Evolutionary conservation across 2,113 vertebrate genomes (phyloP).

Genomic region (Serinus canaria): DNA sequence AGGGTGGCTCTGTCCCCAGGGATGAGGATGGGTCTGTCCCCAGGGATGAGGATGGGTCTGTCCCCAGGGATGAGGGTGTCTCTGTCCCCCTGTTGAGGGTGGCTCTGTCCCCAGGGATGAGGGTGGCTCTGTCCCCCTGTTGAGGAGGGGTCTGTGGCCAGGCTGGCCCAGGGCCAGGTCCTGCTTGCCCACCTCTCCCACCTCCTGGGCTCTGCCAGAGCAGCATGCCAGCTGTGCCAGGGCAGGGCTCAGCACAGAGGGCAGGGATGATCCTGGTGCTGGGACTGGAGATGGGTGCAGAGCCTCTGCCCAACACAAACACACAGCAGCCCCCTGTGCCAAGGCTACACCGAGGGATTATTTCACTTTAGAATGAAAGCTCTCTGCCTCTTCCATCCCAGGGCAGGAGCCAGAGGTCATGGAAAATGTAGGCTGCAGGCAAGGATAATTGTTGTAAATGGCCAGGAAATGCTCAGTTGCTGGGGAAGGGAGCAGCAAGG

Average conservation of each 20-base stretch:
- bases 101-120: neutral
- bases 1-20: neutral
- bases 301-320: neutral
- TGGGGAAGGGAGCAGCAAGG: neutral
- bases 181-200: neutral
- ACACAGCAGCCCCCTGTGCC: rapidly evolving
- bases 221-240: rapidly evolving
- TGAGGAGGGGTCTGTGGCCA: neutral
- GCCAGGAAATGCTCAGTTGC: neutral
- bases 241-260: too few species aligned
- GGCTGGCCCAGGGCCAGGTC: neutral
- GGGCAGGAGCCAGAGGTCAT: neutral
- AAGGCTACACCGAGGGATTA: neutral
- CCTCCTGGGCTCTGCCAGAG: rapidly evolving
- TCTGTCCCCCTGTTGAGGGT: too few species aligned
- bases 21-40: neutral
- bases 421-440: neutral
- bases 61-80: neutral
- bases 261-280: rapidly evolving
- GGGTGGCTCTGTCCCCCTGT: neutral
- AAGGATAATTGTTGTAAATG: constrained; percentile 1
- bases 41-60: neutral
- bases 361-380: neutral
- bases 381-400: neutral
- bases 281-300: rapidly evolving